These are phyloP conservation scores for Prunella fulvescens DNA, from an alignment of 2,113 vertebrate species.

Conservation along the genomic window DNA sequence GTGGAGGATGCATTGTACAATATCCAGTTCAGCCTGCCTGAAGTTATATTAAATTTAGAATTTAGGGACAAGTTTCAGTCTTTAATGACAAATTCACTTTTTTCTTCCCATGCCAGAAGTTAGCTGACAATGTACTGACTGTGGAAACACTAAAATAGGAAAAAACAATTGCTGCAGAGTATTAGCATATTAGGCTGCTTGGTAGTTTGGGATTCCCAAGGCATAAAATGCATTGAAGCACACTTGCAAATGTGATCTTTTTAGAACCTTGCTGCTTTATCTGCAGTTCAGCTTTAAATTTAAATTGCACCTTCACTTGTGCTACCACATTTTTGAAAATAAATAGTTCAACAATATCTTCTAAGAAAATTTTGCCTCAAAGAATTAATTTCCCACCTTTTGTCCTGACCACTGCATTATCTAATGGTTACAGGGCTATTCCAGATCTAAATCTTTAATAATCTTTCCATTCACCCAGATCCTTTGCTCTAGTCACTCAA, in stretches of 20 bases:
- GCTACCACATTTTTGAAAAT: not conserved
- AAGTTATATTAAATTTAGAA: not conserved
- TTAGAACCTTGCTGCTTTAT: not conserved
- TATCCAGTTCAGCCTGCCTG: not conserved
- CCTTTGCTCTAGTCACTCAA: not conserved
- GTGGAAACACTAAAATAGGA: not conserved
- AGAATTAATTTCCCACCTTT: not conserved
- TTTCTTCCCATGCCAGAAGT: not conserved
- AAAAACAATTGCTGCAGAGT: not conserved
- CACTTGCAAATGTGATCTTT: not conserved
- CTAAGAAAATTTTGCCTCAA: not conserved
- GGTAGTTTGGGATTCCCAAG: not conserved
- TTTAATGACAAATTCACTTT: not conserved
- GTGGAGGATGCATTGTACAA: slow-evolving; percentile 39
- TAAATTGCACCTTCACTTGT: not conserved
- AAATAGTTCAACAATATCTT: not conserved
- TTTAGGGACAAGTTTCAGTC: not conserved
- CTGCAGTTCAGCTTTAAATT: not conserved
- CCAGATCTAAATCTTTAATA: not conserved
- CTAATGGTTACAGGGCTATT: not conserved
- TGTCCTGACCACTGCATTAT: not conserved
- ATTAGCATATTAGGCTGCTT: not conserved
- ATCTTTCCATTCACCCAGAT: not conserved
- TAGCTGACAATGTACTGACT: not conserved
- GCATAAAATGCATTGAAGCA: not conserved